Percentiles rank a stretch among this genome's conserved stretches.
phyloP scores from a whole-genome alignment of 2,888 invertebrate genomes.

The Seira ritae region DNA sequence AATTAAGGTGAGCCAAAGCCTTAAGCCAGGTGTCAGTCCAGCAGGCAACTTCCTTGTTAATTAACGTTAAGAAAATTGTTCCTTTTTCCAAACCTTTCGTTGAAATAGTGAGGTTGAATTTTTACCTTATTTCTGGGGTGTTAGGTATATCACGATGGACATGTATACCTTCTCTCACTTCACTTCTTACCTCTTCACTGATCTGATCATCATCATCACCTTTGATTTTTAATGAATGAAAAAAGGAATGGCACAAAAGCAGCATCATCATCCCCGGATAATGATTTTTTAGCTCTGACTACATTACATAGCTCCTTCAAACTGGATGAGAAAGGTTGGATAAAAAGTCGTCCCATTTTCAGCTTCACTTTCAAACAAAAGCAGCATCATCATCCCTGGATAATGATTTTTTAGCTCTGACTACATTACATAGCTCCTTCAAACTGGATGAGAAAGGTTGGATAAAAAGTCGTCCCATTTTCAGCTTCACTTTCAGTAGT shows the following conservation, averaged over 20 bases:
- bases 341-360: conserved; percentile 28
- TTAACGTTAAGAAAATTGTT: conserved; percentile 55
- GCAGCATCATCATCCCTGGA: too few species aligned
- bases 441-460: conserved; percentile 30
- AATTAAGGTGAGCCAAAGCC: too few species aligned
- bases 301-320: too few species aligned
- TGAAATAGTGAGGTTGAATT: too few species aligned
- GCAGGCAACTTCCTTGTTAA: conserved; percentile 53
- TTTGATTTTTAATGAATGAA: background rate
- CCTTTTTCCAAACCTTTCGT: too few species aligned
- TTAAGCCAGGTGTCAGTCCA: conserved; percentile 57
- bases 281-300: too few species aligned
- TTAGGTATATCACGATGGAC: background rate
- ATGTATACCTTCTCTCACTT: conserved; percentile 34
- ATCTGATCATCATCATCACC: conserved; percentile 13
- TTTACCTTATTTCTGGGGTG: background rate
- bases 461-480: conserved; percentile 37
- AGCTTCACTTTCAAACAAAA: too few species aligned
- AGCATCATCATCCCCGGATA: too few species aligned
- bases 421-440: too few species aligned
- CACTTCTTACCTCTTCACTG: background rate
- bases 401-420: too few species aligned
- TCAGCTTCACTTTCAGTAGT: too few species aligned
- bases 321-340: background rate
- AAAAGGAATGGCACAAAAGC: conserved; percentile 10